A percentile compares a stretch with the other conserved stretches of the same genome.
These are phyloP conservation scores for Siderastrea siderea DNA, from an alignment of 92 coral and sea anemone species.

Conservation along the genomic window DNA sequence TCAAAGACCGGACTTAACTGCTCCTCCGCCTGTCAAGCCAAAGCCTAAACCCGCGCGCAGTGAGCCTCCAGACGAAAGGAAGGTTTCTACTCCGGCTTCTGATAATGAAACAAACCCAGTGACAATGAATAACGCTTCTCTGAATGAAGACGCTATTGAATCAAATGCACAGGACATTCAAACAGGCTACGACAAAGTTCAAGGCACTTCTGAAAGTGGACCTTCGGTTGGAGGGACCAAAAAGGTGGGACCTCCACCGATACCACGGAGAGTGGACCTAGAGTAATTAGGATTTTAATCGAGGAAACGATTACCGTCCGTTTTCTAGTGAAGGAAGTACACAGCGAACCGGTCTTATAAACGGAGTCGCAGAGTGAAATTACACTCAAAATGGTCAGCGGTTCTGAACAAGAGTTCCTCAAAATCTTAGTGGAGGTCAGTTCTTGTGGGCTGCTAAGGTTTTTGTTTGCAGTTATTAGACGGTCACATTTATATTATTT, in stretches of 20 bases:
- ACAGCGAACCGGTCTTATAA: not conserved
- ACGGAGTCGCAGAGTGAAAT: not conserved
- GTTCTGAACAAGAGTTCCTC: too few species aligned
- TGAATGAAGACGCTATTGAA: not conserved
- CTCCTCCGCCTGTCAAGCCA: constrained; percentile 54
- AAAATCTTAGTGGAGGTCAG: too few species aligned
- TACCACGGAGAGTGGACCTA: constrained; percentile 76
- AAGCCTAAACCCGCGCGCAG: constrained; percentile 26
- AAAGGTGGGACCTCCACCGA: constrained; percentile 68
- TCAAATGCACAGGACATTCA: not conserved
- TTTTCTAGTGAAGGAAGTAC: not conserved
- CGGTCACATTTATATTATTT: too few species aligned
- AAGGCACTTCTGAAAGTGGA: constrained; percentile 3
- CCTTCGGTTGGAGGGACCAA: constrained; percentile 3
- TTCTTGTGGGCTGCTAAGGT: too few species aligned
- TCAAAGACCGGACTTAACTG: constrained; percentile 18
- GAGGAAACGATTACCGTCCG: not conserved
- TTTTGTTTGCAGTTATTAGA: too few species aligned
- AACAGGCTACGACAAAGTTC: not conserved
- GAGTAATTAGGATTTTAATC: constrained; percentile 29
- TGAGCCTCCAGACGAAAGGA: not conserved
- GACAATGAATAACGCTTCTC: not conserved
- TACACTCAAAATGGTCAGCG: too few species aligned
- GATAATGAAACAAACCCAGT: not conserved
- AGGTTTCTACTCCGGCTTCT: not conserved